Evolutionary conservation across 2,888 invertebrate species (phyloP).

Genomic region (Phytoseiulus persimilis): DNA sequence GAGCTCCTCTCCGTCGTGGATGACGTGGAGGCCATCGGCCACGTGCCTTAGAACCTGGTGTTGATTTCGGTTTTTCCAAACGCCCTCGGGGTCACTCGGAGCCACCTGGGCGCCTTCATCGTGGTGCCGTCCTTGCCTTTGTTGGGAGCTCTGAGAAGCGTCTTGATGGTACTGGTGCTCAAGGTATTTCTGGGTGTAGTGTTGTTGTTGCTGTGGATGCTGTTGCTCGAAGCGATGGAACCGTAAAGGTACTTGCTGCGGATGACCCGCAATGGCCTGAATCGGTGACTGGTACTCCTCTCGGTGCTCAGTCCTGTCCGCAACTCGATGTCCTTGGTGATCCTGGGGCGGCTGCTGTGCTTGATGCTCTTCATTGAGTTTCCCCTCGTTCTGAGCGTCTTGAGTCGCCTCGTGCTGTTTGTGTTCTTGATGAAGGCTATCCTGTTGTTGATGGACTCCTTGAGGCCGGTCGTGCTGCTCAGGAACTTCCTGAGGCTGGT

Average conservation of each 20-base stretch:
- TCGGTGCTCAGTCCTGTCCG: not conserved
- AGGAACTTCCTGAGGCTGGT: not conserved
- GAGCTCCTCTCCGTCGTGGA: not conserved
- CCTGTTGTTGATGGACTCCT: not conserved
- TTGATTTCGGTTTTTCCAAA: not conserved
- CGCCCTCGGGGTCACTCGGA: not conserved
- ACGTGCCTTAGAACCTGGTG: not conserved
- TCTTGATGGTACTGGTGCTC: conserved; percentile 5
- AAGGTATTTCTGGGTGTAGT: not conserved
- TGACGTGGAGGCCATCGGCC: not conserved
- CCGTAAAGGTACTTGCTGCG: not conserved
- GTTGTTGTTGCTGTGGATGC: not conserved
- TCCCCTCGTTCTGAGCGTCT: not conserved
- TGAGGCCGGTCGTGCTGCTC: not conserved
- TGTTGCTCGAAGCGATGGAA: not conserved
- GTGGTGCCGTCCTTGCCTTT: not conserved
- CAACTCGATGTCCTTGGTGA: not conserved
- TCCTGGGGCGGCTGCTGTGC: not conserved
- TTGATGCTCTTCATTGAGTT: not conserved
- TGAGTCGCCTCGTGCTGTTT: not conserved
- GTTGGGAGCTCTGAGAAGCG: not conserved
- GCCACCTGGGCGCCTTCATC: not conserved
- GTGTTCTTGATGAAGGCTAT: not conserved
- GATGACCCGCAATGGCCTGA: conserved; percentile 14
- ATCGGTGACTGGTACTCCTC: not conserved